Percentiles rank a stretch among this genome's conserved stretches.
phyloP scores from a whole-genome alignment of 2,888 invertebrate genomes.

The Oxycera nigricornis region DNA sequence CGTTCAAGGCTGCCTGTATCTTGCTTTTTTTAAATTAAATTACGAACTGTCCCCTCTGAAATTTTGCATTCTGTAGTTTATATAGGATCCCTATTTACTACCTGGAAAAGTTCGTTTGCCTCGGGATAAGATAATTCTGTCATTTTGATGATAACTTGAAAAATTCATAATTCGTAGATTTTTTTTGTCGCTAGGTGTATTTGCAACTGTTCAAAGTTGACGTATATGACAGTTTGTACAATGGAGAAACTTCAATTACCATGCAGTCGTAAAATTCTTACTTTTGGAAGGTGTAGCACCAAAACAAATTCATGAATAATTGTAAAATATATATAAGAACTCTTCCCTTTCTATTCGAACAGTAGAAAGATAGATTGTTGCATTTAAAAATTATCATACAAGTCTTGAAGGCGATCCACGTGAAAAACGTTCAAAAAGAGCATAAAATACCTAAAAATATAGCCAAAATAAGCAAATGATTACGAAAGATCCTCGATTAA shows the following conservation, averaged over 20 bases:
- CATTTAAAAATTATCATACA: not conserved
- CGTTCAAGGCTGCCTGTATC: no score
- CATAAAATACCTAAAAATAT: not conserved
- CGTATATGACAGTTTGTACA: not conserved
- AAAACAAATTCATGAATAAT: slow-evolving; percentile 7
- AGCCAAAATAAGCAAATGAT: not conserved
- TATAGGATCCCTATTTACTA: no score
- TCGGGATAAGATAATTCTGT: no score
- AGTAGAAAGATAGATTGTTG: not conserved
- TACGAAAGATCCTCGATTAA: not conserved
- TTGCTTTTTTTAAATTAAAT: no score
- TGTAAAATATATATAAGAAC: not conserved
- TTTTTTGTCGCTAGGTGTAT: no score
- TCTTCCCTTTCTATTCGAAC: not conserved
- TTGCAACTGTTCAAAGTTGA: no score
- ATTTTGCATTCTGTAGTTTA: no score
- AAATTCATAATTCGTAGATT: no score
- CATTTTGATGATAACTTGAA: no score
- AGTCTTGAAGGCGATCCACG: not conserved
- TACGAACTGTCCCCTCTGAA: no score
- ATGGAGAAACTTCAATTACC: not conserved
- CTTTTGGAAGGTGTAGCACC: not conserved
- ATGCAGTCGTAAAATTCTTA: no score
- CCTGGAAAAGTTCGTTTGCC: no score
- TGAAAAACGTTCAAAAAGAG: not conserved